A percentile compares a stretch with the other conserved stretches of the same genome.
These are phyloP conservation scores for Drosophila mayaguana DNA, from an alignment of 2,888 invertebrate species.

Conservation along the genomic window DNA sequence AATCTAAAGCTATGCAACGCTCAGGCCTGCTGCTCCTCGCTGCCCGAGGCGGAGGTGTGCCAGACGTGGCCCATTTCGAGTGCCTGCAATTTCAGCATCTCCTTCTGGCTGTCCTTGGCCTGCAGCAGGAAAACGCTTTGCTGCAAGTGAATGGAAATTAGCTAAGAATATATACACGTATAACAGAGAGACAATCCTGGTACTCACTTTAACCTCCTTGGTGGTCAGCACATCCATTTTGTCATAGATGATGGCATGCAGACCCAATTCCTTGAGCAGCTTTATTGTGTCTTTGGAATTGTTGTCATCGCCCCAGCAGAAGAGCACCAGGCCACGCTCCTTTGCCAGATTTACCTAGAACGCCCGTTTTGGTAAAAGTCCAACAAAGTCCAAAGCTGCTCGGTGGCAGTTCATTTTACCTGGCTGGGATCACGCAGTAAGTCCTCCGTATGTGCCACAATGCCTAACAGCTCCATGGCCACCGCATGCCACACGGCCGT, in stretches of 20 bases:
- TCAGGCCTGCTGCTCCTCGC: slow-evolving; percentile 64
- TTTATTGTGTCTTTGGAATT: slow-evolving; percentile 94
- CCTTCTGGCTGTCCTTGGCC: slow-evolving; percentile 90
- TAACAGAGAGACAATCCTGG: accelerated
- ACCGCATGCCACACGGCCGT: slow-evolving; percentile 93
- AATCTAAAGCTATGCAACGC: slow-evolving; percentile 17
- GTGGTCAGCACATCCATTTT: slow-evolving; percentile 89
- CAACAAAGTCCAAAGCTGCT: slow-evolving; percentile 21
- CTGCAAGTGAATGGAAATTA: slow-evolving; percentile 80
- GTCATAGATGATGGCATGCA: slow-evolving; percentile 98
- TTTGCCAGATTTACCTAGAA: slow-evolving; percentile 91
- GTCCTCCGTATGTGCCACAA: slow-evolving; percentile 97
- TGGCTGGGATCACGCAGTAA: slow-evolving; percentile 93
- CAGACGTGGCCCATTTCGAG: slow-evolving; percentile 81
- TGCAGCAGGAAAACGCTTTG: slow-evolving; percentile 94
- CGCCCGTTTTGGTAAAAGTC: slow-evolving; percentile 48
- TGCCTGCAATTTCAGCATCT: slow-evolving; percentile 83
- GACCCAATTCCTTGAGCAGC: slow-evolving; percentile 93
- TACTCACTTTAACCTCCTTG: slow-evolving; percentile 83
- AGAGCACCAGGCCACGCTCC: slow-evolving; percentile 93
- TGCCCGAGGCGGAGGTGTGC: slow-evolving; percentile 60
- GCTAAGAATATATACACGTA: background rate
- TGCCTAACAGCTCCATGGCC: slow-evolving; percentile 93
- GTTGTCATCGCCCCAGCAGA: slow-evolving; percentile 99
- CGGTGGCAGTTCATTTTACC: slow-evolving; percentile 84